Base-by-base conservation (phyloP, 2,888 invertebrate species). In the Coelogynopora nodosa region DNA sequence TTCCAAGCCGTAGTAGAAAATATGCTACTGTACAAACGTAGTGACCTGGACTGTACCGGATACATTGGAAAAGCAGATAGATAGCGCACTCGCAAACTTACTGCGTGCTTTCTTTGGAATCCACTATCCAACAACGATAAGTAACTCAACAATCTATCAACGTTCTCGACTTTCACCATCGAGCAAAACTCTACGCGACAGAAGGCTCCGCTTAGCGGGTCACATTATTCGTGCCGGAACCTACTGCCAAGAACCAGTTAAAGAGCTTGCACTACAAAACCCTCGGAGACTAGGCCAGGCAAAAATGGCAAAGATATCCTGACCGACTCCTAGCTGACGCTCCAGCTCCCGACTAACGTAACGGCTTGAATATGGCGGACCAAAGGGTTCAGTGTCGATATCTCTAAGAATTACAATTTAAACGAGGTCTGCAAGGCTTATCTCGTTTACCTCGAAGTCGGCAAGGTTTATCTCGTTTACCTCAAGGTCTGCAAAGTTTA, bases 1-100 rank as follows among this genome's bases (percentile, higher is more conserved):
- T 74, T 74, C 27, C 74, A 74, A 74, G 74, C 74, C 74, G 74
- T 13, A 74, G 74, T 13, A 23, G 27, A 13, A 74, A 49, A 5
- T 49, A 18, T 5, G 49, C 49, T 49, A 49, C 49, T 49, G 49
- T 49, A 49, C 49, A 49, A 10, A 23, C 74, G 74, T 74, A 26
- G 74, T n/a, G 74, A 74, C 74, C 74, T 74, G 74, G 74, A 74
- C 74, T 74, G 74, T 74, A 26, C 5, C 74, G 23, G 74, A 74
- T 23, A 74, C 74, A 74, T 26, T 74, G 74, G 74, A 74, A 74
- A 74, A 26, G 23, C 74, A 74, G 74, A 74, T 74, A 74, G 74
- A 74, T 5, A 74, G 74, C 74, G 74, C 74, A 74, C 74, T n/a
- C 18, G 5, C 74, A 26, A 74, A 26, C 10, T 26, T 74, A 13